These are phyloP conservation scores for Marcusenius ussheri DNA, from an alignment of 2,113 vertebrate genomes.

Conservation along the genomic window DNA sequence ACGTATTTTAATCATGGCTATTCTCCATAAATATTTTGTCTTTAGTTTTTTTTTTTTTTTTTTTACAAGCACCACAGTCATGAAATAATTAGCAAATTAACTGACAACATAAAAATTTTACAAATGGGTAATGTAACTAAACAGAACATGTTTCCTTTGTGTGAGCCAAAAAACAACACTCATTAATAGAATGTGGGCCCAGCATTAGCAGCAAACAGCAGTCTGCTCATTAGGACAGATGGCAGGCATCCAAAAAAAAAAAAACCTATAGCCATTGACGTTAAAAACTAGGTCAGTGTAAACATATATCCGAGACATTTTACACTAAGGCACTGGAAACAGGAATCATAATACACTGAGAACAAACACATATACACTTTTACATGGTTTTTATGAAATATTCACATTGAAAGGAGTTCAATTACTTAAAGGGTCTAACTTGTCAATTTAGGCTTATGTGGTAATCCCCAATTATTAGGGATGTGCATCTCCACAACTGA, in stretches of 20 bases:
- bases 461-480: slow-evolving; percentile 19
- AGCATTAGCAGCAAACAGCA: slow-evolving; percentile 7
- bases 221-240: slow-evolving; percentile 28
- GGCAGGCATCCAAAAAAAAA: slow-evolving; percentile 14
- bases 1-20: slow-evolving; percentile 5
- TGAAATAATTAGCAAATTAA: slow-evolving; percentile 35
- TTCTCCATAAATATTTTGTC: slow-evolving; percentile 27
- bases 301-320: slow-evolving; percentile 13
- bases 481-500: too few relatives aligned
- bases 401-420: not conserved
- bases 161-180: slow-evolving; percentile 28
- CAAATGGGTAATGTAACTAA: slow-evolving; percentile 35
- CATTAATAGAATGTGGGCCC: slow-evolving; percentile 15
- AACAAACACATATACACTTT: not conserved
- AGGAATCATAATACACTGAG: not conserved
- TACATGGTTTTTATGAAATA: not conserved
- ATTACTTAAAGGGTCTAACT: slow-evolving; percentile 4
- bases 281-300: slow-evolving; percentile 2
- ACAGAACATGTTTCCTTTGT: not conserved
- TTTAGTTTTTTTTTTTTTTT: slow-evolving; percentile 18
- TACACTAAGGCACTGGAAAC: not conserved
- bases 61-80: slow-evolving; percentile 11
- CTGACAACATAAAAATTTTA: slow-evolving; percentile 33
- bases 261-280: slow-evolving; percentile 11
- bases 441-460: not conserved